A percentile compares a stretch with the other conserved stretches of the same genome.
Evolutionary conservation across 2,888 invertebrate species (phyloP).

Genomic region (Priocnemis perturbator): DNA sequence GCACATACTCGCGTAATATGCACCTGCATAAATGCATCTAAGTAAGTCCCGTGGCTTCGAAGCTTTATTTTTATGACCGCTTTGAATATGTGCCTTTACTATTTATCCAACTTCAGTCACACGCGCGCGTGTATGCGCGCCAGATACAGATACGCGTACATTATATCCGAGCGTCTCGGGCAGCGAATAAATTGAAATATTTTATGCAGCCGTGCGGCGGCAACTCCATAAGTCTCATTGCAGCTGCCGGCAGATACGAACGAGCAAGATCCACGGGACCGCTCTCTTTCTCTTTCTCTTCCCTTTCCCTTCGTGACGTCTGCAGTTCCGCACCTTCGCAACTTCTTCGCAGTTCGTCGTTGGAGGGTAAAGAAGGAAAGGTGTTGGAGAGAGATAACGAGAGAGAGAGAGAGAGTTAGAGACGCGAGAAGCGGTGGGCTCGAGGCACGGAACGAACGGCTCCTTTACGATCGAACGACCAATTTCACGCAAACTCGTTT

Average conservation of each 20-base stretch:
- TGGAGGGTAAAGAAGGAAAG: background rate
- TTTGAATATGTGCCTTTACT: conserved; percentile 53
- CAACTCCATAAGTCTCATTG: conserved; percentile 1
- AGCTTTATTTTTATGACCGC: conserved; percentile 44
- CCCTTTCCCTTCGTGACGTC: background rate
- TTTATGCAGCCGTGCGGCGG: conserved; percentile 41
- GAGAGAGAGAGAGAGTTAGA: background rate
- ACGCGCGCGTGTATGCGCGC: conserved; percentile 17
- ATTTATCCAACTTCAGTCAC: conserved; percentile 39
- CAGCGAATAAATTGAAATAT: conserved; percentile 54
- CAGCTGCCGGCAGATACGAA: conserved; percentile 3
- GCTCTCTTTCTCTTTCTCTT: background rate
- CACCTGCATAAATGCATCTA: no score
- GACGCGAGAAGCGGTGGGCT: background rate
- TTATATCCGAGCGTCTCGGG: conserved; percentile 1
- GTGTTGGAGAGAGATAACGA: background rate
- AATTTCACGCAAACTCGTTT: conserved; percentile 53
- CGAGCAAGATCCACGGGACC: conserved; percentile 9
- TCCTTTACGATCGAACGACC: conserved; percentile 39
- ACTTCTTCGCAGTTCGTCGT: background rate
- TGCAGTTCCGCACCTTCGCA: background rate
- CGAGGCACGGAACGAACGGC: conserved; percentile 18
- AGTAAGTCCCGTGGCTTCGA: background rate
- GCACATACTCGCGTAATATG: no score
- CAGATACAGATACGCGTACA: conserved; percentile 6